These are phyloP conservation scores for Sternarchorhynchus goeldii DNA, from an alignment of 2,797 vertebrate species.

Conservation along the genomic window DNA sequence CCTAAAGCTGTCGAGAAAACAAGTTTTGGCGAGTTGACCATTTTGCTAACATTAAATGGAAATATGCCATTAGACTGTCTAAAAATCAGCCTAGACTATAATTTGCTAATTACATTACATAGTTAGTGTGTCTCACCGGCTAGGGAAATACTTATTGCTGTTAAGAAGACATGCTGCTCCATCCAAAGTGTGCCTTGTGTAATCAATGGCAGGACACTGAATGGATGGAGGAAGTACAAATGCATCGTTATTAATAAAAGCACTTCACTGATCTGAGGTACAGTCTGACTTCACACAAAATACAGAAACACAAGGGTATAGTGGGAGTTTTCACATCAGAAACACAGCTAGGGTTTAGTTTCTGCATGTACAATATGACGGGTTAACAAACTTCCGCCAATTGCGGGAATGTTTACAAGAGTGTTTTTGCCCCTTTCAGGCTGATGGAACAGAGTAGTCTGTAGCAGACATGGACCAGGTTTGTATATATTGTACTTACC, in stretches of 20 bases:
- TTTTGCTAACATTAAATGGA: too few species aligned
- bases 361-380: too few species aligned
- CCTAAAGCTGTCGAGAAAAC: too few species aligned
- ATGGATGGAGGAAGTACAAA: slow-evolving; percentile 32
- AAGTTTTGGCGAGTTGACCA: too few species aligned
- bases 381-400: too few species aligned
- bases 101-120: neutral
- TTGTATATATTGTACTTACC: slow-evolving; percentile 67
- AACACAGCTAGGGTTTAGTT: too few species aligned
- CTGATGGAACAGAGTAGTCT: neutral
- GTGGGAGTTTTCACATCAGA: too few species aligned
- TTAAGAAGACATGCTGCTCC: slow-evolving; percentile 99
- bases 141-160: slow-evolving; percentile 99
- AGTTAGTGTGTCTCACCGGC: slow-evolving; percentile 82
- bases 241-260: neutral
- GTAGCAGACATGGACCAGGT: neutral
- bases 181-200: slow-evolving; percentile 98
- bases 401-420: too few species aligned
- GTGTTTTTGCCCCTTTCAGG: neutral
- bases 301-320: too few species aligned
- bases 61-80: too few species aligned
- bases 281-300: neutral
- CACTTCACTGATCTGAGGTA: neutral
- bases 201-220: slow-evolving; percentile 98
- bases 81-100: too few species aligned